phyloP scores from a whole-genome alignment of 2,888 invertebrate genomes.

The Poecilus cupreus region DNA sequence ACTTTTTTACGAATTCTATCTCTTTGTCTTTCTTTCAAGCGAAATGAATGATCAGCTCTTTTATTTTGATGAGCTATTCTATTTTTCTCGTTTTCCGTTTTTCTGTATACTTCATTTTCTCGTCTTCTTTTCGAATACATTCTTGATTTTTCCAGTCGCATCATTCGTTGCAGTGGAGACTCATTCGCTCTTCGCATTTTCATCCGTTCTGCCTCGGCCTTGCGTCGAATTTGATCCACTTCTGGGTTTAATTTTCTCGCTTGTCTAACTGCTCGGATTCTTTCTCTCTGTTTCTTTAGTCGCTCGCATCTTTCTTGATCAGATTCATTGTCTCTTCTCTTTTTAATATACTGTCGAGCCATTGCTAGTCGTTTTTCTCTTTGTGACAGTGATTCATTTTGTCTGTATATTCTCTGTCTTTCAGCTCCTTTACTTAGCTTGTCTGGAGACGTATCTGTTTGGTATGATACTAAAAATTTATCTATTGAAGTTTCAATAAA shows the following conservation, averaged over 20 bases:
- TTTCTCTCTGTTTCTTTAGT: constrained; percentile 43
- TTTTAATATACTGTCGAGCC: constrained; percentile 37
- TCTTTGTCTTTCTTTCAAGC: constrained; percentile 41
- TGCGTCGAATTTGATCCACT: constrained; percentile 26
- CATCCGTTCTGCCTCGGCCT: constrained; percentile 43
- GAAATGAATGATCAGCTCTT: constrained; percentile 10
- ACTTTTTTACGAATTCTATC: constrained; percentile 38
- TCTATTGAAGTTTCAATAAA: constrained; percentile 50
- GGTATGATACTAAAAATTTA: constrained; percentile 41
- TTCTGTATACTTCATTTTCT: constrained; percentile 30
- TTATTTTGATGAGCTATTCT: constrained; percentile 20
- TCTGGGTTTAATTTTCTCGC: constrained; percentile 38
- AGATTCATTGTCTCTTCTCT: constrained; percentile 25
- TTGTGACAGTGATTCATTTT: constrained; percentile 34
- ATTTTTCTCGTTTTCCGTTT: constrained; percentile 43
- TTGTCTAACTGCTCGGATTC: constrained; percentile 34
- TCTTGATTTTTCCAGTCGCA: constrained; percentile 39
- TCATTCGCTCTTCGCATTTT: constrained; percentile 44
- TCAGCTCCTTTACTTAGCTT: constrained; percentile 47
- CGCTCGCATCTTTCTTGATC: constrained; percentile 36
- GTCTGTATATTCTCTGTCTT: constrained; percentile 43
- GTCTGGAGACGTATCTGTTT: constrained; percentile 1
- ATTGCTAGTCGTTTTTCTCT: constrained; percentile 33
- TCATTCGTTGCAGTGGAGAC: constrained; percentile 27
- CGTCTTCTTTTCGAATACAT: constrained; percentile 41